Evolutionary conservation across 2,113 vertebrate genomes (phyloP), one percentile per base, ranked within the genome.

Genomic region (Mastomys natalensis): DNA sequence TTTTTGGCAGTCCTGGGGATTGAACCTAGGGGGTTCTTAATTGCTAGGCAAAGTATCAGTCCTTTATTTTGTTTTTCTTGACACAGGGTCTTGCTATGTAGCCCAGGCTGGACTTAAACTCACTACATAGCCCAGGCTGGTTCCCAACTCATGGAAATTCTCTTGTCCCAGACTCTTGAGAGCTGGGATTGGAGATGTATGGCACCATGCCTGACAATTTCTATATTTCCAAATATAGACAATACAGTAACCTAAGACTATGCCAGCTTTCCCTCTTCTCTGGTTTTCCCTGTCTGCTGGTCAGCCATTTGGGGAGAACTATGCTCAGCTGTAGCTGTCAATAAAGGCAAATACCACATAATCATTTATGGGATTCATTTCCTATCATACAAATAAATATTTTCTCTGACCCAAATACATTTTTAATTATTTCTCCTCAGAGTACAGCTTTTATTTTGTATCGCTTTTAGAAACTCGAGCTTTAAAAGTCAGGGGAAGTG

Each of bases 351-450:
- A 86, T 68, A 68, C 15, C 84, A 86, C 17, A 64, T 26, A 86
- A 29, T 68, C 22, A 62, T 62, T 43, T 16, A 22, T 34, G 43
- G 6, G 29, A 13, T 51, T 86, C 62, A 87, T 87, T 87, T 51
- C 45, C 29, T 51, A 5, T 34, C 31, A 90, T 43, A 43, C 6
- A 78, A 70, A 53, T 13, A 94, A 92, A 72, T n/a, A 58, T 34
- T 93, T 5, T 51, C 43, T 93, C 3, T 68, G 64, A 22, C n/a
- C n/a, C 29, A 68, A 66, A 53, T 68, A 81, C 17, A 78, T 19
- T 93, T 91, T 70, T 70, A 34, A 15, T 90, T 93, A 80, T 68
- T 80, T 93, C 68, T 70, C 53, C 68, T 91, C 58, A n/a, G 34
- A 91, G 81, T 72, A 72, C 62, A 53, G 34, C n/a, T 89, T 68